A percentile compares a stretch with the other conserved stretches of the same genome.
phyloP scores from a whole-genome alignment of 2,797 vertebrate genomes.

The Lepus oiostolus region DNA sequence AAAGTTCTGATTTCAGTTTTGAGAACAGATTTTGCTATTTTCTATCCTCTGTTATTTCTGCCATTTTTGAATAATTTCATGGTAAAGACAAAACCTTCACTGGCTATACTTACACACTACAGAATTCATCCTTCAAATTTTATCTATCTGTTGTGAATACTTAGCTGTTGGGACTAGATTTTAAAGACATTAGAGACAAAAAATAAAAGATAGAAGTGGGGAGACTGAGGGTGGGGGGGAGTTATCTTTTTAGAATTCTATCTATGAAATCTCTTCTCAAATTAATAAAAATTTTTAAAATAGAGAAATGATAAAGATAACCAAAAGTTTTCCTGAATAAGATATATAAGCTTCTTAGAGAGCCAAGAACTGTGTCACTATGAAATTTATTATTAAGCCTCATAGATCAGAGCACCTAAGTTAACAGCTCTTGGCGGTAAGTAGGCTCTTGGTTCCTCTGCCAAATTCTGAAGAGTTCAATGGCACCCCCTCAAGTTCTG shows the following conservation, averaged over 20 bases:
- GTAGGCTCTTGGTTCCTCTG: not conserved
- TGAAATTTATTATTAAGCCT: not conserved
- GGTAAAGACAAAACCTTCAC: not conserved
- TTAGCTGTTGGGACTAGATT: not conserved
- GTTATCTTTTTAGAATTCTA: too few species aligned
- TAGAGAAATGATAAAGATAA: not conserved
- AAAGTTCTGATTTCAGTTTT: not conserved
- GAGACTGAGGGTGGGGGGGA: too few species aligned
- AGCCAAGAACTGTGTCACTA: not conserved
- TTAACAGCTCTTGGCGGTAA: not conserved
- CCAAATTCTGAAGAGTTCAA: conserved; percentile 34
- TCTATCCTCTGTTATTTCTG: not conserved
- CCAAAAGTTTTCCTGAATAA: not conserved
- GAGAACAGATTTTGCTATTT: not conserved
- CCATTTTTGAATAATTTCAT: not conserved
- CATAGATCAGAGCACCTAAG: not conserved
- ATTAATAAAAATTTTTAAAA: too few species aligned
- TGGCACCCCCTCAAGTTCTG: conserved; percentile 26
- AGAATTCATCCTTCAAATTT: not conserved
- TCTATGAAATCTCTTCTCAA: too few species aligned
- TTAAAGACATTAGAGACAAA: not conserved
- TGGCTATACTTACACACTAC: not conserved
- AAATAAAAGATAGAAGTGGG: too few species aligned
- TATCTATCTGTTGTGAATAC: not conserved
- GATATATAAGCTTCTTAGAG: conserved; percentile 9